phyloP scores from a whole-genome alignment of 1,140 invertebrate genomes.

The Globodera ellingtonae region DNA sequence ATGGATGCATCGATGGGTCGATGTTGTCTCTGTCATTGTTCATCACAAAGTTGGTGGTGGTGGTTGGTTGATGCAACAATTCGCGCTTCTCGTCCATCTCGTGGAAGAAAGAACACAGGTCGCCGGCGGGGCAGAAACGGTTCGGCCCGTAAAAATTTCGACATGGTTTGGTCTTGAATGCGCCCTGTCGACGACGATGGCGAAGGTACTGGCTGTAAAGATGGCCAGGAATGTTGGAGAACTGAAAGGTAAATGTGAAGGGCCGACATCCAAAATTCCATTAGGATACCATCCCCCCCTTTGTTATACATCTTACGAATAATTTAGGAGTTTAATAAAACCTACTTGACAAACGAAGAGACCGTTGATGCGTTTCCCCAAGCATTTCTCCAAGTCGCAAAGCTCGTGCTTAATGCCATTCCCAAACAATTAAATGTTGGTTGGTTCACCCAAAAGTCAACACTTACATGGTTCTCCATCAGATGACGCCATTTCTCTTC shows the following conservation, averaged over 20 bases:
- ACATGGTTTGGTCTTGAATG: conserved; percentile 22
- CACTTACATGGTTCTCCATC: conserved; percentile 16
- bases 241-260: not conserved
- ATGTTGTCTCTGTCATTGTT: not conserved
- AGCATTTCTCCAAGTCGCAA: conserved; percentile 9
- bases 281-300: too few species aligned
- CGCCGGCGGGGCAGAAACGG: conserved; percentile 1
- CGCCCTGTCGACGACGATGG: conserved; percentile 12
- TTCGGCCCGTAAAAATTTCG: conserved; percentile 15
- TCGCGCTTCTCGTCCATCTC: conserved; percentile 13
- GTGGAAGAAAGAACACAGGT: conserved; percentile 14
- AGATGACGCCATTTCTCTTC: conserved; percentile 13
- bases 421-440: not conserved
- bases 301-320: too few species aligned
- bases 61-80: not conserved
- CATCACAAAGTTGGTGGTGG: not conserved
- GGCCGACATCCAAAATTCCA: too few species aligned
- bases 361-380: conserved; percentile 15
- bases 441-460: not conserved
- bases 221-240: conserved; percentile 17
- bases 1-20: not conserved
- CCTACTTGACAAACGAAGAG: conserved; percentile 18
- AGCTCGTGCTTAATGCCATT: not conserved
- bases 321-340: too few species aligned
- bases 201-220: conserved; percentile 23